Percentiles rank a stretch among this genome's conserved stretches.
phyloP scores from a whole-genome alignment of 2,888 invertebrate species.

The Salticus scenicus region DNA sequence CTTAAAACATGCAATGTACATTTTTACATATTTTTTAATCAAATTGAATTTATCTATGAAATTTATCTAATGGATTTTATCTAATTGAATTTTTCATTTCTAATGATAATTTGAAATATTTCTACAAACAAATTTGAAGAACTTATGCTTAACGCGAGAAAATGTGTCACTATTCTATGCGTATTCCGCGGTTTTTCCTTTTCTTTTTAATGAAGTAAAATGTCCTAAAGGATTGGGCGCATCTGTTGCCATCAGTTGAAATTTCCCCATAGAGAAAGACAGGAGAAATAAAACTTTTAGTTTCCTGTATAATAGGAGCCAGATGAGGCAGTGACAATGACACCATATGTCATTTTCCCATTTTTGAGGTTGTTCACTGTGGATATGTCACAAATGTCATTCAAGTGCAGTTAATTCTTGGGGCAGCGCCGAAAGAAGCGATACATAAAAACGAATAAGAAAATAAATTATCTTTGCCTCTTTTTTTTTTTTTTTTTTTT shows the following conservation, averaged over 20 bases:
- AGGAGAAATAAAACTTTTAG: background rate
- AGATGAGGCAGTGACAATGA: slow-evolving; percentile 47
- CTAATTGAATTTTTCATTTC: too few relatives aligned
- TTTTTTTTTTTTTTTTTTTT: background rate
- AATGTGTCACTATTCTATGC: too few relatives aligned
- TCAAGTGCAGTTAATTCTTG: background rate
- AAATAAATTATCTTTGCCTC: background rate
- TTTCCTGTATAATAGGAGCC: slow-evolving; percentile 16
- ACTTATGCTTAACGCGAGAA: too few relatives aligned
- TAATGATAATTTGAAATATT: too few relatives aligned
- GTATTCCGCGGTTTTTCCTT: too few relatives aligned
- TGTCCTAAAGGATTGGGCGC: background rate
- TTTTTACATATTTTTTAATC: too few relatives aligned
- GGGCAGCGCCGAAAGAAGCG: background rate
- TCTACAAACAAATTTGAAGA: too few relatives aligned
- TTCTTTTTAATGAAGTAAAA: too few relatives aligned
- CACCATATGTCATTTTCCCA: slow-evolving; percentile 52
- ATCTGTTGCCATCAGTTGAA: background rate
- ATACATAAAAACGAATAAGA: background rate
- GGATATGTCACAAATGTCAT: background rate
- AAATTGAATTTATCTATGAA: too few relatives aligned
- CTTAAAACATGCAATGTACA: too few relatives aligned
- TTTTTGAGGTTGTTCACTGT: slow-evolving; percentile 14
- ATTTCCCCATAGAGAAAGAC: background rate
- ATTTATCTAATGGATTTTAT: too few relatives aligned